These are phyloP conservation scores for Ctenopoma kingsleyae DNA, from an alignment of 2,797 vertebrate genomes.

Conservation along the genomic window DNA sequence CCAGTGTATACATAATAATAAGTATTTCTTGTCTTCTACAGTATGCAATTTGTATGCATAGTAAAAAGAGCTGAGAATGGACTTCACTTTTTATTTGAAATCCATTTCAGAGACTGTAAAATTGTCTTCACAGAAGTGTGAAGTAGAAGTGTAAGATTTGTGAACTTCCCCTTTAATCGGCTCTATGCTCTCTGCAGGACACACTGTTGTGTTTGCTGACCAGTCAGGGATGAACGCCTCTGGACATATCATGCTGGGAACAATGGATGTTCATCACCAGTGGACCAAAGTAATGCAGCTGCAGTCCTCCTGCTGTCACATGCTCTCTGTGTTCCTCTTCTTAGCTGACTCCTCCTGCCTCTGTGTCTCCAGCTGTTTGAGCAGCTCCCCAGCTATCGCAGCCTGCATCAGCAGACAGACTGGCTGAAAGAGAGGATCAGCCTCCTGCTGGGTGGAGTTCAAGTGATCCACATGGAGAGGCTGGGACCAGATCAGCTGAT, in stretches of 20 bases:
- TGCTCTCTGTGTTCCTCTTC: neutral
- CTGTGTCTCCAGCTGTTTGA: constrained; percentile 87
- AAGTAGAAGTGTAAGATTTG: neutral
- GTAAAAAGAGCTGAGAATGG: no score
- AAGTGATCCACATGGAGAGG: constrained; percentile 89
- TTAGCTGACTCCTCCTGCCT: constrained; percentile 12
- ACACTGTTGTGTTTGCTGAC: constrained; percentile 91
- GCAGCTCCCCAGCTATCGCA: constrained; percentile 88
- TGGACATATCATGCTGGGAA: constrained; percentile 95
- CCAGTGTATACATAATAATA: no score
- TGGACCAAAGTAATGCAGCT: constrained; percentile 90
- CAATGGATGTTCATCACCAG: constrained; percentile 96
- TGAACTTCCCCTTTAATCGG: neutral
- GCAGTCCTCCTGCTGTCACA: neutral
- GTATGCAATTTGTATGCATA: no score
- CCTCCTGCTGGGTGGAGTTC: constrained; percentile 90
- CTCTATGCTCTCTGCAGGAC: constrained; percentile 80
- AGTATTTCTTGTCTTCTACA: no score
- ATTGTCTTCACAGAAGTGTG: no score
- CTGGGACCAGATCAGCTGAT: constrained; percentile 87
- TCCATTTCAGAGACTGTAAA: no score
- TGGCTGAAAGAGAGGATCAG: constrained; percentile 92
- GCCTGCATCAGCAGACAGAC: constrained; percentile 88
- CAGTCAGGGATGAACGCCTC: constrained; percentile 93
- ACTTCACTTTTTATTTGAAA: no score